Evolutionary conservation across 2,797 vertebrate species (phyloP).

Genomic region (Pipistrellus pipistrellus): DNA sequence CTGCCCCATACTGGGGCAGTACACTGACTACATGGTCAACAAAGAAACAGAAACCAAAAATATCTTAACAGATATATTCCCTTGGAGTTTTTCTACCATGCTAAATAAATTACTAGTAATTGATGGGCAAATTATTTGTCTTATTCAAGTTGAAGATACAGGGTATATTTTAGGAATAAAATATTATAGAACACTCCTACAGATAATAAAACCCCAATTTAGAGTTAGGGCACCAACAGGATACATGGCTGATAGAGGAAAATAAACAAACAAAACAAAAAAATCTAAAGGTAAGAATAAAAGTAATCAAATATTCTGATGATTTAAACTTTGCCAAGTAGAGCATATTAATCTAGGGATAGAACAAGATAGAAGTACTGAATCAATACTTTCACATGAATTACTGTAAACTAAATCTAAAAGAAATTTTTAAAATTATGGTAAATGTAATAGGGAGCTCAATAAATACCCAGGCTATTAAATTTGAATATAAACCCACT

Average conservation of each 20-base stretch:
- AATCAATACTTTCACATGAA: conserved; percentile 8
- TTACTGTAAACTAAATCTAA: conserved; percentile 29
- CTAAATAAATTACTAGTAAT: not conserved
- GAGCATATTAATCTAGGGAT: not conserved
- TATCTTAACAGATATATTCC: not conserved
- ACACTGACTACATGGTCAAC: not conserved
- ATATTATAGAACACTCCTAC: not conserved
- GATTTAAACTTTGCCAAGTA: conserved; percentile 33
- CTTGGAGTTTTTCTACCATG: not conserved
- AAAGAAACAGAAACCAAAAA: not conserved
- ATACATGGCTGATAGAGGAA: not conserved
- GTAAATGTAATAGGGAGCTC: not conserved
- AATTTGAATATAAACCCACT: not conserved
- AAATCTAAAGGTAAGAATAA: not conserved
- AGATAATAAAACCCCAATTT: not conserved
- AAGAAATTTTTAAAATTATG: not conserved
- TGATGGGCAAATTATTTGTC: not conserved
- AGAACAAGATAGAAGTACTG: not conserved
- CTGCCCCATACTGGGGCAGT: not conserved
- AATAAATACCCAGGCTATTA: conserved; percentile 2
- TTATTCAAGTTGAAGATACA: conserved; percentile 6
- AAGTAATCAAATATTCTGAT: conserved; percentile 29
- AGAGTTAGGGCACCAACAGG: not conserved
- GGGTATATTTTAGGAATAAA: conserved; percentile 12
- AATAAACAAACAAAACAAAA: not conserved